Conservation (phyloP, 2,113 vertebrate species). For the Prionailurus viverrinus region DNA sequence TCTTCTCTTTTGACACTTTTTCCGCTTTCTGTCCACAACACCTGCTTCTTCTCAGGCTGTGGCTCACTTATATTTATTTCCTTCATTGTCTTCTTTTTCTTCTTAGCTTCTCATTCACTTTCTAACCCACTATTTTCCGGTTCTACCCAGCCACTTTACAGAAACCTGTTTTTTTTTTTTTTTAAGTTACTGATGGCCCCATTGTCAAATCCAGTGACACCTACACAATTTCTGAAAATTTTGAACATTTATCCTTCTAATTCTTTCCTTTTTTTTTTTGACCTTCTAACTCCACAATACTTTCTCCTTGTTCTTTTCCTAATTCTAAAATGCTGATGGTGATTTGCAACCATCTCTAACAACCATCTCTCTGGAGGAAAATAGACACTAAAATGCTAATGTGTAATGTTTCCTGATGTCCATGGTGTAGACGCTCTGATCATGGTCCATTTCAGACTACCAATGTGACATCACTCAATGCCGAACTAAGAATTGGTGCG, state of each 20-base stretch:
- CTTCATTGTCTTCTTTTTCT: background rate
- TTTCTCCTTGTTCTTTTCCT: background rate
- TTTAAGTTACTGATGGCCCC: background rate
- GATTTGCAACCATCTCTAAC: background rate
- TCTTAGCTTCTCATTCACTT: background rate
- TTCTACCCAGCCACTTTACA: background rate
- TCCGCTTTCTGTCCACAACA: background rate
- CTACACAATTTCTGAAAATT: slow-evolving; percentile 23
- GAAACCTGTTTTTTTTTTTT: background rate
- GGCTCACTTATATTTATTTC: background rate
- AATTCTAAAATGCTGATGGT: slow-evolving; percentile 13
- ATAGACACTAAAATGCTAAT: background rate
- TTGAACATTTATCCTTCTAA: background rate
- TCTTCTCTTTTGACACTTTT: background rate
- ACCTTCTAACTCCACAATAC: background rate
- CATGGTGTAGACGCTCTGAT: background rate
- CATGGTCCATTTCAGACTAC: background rate
- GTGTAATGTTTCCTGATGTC: background rate
- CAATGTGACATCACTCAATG: background rate
- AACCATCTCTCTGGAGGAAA: background rate
- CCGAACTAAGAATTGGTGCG: background rate
- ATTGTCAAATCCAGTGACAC: slow-evolving; percentile 7
- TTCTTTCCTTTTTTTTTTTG: background rate
- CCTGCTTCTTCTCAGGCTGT: background rate
- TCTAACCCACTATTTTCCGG: background rate